These are phyloP conservation scores for Nineta flava DNA, from an alignment of 2,888 invertebrate species.

Conservation along the genomic window DNA sequence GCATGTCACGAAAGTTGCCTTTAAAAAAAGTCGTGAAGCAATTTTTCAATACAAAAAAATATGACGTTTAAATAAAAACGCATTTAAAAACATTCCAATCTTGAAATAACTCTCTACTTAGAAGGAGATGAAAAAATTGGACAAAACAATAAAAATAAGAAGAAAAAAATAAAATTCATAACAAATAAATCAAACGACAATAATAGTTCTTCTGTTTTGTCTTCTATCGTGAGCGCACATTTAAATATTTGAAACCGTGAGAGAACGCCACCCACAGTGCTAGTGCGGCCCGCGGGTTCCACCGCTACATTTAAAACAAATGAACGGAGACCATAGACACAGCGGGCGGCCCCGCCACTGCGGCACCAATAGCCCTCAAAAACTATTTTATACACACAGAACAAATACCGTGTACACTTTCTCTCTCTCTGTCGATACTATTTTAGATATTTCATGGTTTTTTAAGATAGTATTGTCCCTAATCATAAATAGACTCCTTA, in stretches of 20 bases:
- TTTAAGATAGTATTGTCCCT: too few relatives aligned
- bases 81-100: too few relatives aligned
- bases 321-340: constrained; percentile 1
- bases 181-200: neutral
- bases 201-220: neutral
- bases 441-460: too few relatives aligned
- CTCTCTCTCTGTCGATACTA: too few relatives aligned
- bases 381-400: neutral
- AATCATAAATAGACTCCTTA: too few relatives aligned
- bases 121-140: too few relatives aligned
- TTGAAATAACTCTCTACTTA: too few relatives aligned
- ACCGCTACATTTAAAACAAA: constrained; percentile 3
- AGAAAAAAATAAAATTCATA: neutral
- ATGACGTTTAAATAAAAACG: too few relatives aligned
- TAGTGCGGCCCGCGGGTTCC: neutral
- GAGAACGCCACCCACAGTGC: neutral
- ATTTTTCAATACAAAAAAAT: too few relatives aligned
- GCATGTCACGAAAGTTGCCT: too few relatives aligned
- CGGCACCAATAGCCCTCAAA: constrained; percentile 3
- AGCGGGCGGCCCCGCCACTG: constrained; percentile 5
- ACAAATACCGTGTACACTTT: neutral
- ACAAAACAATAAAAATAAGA: neutral
- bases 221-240: neutral
- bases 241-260: neutral
- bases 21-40: too few relatives aligned